Evolutionary conservation across 2,888 invertebrate genomes (phyloP).

Genomic region (Flexamia atlantica): DNA sequence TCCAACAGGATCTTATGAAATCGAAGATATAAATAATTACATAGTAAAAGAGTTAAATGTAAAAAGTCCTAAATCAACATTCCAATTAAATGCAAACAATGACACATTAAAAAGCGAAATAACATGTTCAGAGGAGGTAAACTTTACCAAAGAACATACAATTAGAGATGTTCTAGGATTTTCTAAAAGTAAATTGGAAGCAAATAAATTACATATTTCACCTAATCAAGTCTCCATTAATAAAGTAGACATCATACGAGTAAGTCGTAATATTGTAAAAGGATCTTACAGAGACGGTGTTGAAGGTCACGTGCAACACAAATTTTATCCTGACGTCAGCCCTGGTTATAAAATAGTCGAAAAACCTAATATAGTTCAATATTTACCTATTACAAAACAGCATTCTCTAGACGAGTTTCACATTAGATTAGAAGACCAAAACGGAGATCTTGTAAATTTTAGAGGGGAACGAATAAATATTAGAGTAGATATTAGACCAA

Average conservation of each 20-base stretch:
- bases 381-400: slow-evolving; percentile 22
- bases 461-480: slow-evolving; percentile 16
- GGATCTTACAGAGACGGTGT: slow-evolving; percentile 19
- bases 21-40: slow-evolving; percentile 3
- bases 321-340: slow-evolving; percentile 9
- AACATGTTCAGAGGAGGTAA: neutral
- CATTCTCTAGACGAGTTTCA: neutral
- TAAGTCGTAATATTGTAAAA: slow-evolving; percentile 18
- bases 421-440: slow-evolving; percentile 21
- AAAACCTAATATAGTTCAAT: slow-evolving; percentile 2
- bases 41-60: neutral
- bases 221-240: neutral
- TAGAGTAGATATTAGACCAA: neutral
- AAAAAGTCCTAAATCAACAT: too few relatives aligned
- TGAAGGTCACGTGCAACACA: slow-evolving; percentile 37
- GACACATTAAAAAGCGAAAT: slow-evolving; percentile 24
- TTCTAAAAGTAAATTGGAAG: neutral
- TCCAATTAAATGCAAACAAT: slow-evolving; percentile 7
- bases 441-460: slow-evolving; percentile 3
- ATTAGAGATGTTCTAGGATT: neutral
- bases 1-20: slow-evolving; percentile 33
- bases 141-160: neutral
- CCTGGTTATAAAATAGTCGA: slow-evolving; percentile 37
- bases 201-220: neutral
- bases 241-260: slow-evolving; percentile 20